Evolutionary conservation across 2,113 vertebrate species (phyloP).

Genomic region (Suncus etruscus): DNA sequence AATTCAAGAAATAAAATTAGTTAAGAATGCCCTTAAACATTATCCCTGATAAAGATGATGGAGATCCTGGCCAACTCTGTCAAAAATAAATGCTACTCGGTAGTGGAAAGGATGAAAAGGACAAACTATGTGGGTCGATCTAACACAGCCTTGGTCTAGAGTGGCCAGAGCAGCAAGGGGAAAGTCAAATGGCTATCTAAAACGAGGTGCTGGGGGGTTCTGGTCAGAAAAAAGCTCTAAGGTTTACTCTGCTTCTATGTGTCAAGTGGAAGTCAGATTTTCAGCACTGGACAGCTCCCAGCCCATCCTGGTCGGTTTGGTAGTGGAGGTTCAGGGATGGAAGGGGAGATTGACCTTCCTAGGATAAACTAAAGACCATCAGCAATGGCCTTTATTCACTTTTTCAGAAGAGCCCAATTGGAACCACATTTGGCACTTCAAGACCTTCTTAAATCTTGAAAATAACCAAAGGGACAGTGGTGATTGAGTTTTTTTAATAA

Average conservation of each 20-base stretch:
- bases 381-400: slow-evolving; percentile 57
- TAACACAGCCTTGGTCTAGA: background rate
- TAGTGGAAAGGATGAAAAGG: background rate
- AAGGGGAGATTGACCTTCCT: background rate
- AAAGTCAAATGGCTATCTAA: background rate
- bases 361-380: background rate
- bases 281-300: slow-evolving; percentile 67
- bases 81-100: background rate
- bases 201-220: background rate
- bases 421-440: background rate
- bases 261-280: slow-evolving; percentile 51
- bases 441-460: slow-evolving; percentile 38
- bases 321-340: background rate
- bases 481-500: slow-evolving; percentile 7
- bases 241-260: background rate
- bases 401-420: slow-evolving; percentile 12
- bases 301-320: background rate
- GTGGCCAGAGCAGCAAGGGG: background rate
- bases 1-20: slow-evolving; percentile 32
- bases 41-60: background rate
- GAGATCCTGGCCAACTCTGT: background rate
- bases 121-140: background rate
- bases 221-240: slow-evolving; percentile 47
- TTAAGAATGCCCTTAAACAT: slow-evolving; percentile 32
- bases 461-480: background rate